Evolutionary conservation across 2,113 vertebrate species (phyloP), one percentile per base, ranked within the genome.

Genomic region (Bos indicus): DNA sequence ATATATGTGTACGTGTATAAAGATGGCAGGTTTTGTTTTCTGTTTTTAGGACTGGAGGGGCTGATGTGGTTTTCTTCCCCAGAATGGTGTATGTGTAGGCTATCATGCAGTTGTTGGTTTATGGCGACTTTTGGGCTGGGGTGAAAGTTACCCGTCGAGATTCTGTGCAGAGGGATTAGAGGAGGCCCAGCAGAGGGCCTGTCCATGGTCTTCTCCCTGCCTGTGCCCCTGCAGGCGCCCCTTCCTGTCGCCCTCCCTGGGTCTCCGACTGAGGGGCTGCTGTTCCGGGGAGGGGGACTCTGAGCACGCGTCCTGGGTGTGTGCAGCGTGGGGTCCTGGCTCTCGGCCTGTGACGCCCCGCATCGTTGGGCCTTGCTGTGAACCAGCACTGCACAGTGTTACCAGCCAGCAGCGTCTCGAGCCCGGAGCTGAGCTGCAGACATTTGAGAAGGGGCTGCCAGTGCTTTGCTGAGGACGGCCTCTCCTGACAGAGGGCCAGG

Each of bases 1-100:
- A 0, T 3, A 1, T 26, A 1, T 19, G 23, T 43, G 3, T 6
- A 2, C 14, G 6, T 1, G 3, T 36, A 6, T 51, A 15, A 43
- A 43, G 51, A 6, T 23, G 36, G 7, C 17, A 59, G 36, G 46
- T 40, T 48, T 48, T 28, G 71, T 40, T 25, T 43, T 21, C 1
- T 67, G 0, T 1, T 46, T 67, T 23, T 7, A 57, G 77, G 36
- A 1, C 36, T 16, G 57, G 57, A 81, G 36, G 36, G 15, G 40
- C 51, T 51, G 10, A n/a, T 43, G 26, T n/a, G 40, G 46, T 26
- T 57, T 15, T 15, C 19, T 7, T 11, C 21, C 30, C 25, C 19
- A 23, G 14, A 17, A 14, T 56, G n/a, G n/a, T 7, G 9, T 4
- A 9, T 25, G 2, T 11, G 21, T 23, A 17, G 40, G 25, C 40